Base-by-base conservation (phyloP, 1,140 invertebrate genomes). In the Pectinophora gossypiella region DNA sequence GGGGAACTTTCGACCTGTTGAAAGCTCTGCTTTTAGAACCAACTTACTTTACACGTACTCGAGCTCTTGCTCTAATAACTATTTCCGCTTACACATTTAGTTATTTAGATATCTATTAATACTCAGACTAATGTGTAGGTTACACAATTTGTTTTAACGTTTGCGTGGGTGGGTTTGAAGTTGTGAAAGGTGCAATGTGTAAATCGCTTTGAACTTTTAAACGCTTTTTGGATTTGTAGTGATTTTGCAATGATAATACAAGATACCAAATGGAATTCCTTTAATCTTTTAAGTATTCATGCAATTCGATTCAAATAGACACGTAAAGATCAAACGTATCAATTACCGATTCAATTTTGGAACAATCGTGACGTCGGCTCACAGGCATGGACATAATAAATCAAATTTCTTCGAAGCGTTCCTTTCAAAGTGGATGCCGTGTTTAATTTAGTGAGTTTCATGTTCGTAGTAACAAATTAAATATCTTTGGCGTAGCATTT, bases 1-100 rank as follows among this genome's bases (percentile, higher is more conserved):
- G 77, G 77, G n/a, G 78, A 85, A 84, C 82, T 84, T 82, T 77
- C 67, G 76, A 85, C 83, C 80, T 86, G 83, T 86, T 86, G 83
- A 86, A 83, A 84, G 72, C 74, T 56, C 60, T 59, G 78, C 75
- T 78, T 80, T 77, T 70, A 68, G 64, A 73, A 74, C 75, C 70
- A 72, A 77, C 75, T 81, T 69, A 77, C 72, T 75, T 79, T 72
- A 73, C 77, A 78, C 69, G 59, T 64, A 67, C 52, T 68, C 62
- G n/a, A n/a, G n/a, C n/a, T 57, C 54, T 65, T 53, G 60, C 16
- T 40, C 13, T 40, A 16, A 40, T 40, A 40, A 40, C 3, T 15
- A 40, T 40, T 40, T 40, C 27, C 27, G 27, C 27, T 40, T 40
- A 16, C 16, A 16, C 36, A 32, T 32, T 32, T 32, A n/a, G n/a